These are phyloP conservation scores for Graptemys geographica DNA, from an alignment of 2,797 vertebrate species.

Conservation along the genomic window DNA sequence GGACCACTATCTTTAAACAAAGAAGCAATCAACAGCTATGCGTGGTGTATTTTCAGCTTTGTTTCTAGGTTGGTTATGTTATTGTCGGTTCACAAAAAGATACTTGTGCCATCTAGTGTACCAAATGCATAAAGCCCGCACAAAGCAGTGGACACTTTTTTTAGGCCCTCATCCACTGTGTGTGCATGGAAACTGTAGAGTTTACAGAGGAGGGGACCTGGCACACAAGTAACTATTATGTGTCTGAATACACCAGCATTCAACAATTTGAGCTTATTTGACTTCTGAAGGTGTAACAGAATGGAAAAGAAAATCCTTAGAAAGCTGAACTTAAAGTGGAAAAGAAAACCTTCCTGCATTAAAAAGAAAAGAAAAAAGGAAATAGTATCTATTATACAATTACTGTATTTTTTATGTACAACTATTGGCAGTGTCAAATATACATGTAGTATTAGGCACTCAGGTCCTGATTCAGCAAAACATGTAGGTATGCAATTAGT, in stretches of 20 bases:
- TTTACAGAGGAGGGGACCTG: not conserved
- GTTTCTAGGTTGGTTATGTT: not conserved
- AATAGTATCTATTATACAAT: not conserved
- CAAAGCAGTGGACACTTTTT: not conserved
- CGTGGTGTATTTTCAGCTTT: accelerated
- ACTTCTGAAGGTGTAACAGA: not conserved
- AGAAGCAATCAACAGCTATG: not conserved
- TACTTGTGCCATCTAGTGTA: constrained; percentile 63
- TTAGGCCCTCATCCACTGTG: not conserved
- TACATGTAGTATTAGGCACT: not conserved
- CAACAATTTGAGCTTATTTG: not conserved
- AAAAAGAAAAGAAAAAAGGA: not conserved
- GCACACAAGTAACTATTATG: not conserved
- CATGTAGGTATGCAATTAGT: not conserved
- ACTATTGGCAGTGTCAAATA: not conserved
- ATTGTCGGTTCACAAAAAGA: not conserved
- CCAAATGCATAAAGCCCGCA: not conserved
- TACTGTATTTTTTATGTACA: not conserved
- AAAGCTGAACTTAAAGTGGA: not conserved
- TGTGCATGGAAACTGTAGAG: accelerated
- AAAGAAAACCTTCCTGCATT: not conserved
- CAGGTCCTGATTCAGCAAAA: not conserved
- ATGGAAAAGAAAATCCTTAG: not conserved
- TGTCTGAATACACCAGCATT: not conserved
- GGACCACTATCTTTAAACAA: not conserved